Evolutionary conservation across 2,888 invertebrate species (phyloP), one percentile per base, ranked within the genome.

Genomic region (Drosophila meridionalis): DNA sequence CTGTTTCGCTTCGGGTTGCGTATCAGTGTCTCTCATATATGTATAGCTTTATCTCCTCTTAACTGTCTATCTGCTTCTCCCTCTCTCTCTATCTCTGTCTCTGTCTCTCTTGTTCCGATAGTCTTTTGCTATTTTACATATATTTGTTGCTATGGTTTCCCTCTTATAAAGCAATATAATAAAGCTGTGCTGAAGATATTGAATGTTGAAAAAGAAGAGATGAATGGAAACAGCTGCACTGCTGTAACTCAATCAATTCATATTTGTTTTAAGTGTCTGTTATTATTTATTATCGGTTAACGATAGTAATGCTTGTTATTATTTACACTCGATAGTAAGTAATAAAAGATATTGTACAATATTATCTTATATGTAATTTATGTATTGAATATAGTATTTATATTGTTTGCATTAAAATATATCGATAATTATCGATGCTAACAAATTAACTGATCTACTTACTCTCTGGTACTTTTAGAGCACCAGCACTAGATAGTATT

Each of bases 11-110:
- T 30, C 14, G 26, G 8, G 32, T 5, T 45, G 34, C 26, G 34
- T 58, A 45, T 38, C 50, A 56, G 36, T 34, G 45, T 48, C 42
- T 38, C 36, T 4, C 67, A 55, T 52, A 45, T 47, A 63, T 47
- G 26, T 7, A 63, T 34, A 12, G 20, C 58, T 45, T 47, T 45
- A 36, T 45, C 36, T 36, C 5, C 45, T 36, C 58, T 26, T 28
- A 26, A 8, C 34, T 20, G 34, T 34, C 34, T 14, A 8, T 58
- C 34, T 8, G 5, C 3, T 12, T 14, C 14, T 11, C 32, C 26
- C 28, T 3, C 9, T 4, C 43, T 4, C 40, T 4, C 11, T 12
- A 26, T 26, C 14, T 14, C 3, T 3, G 26, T 28, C 1, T 28
- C 2, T 2, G 26, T 26, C 28, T 28, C 28, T 14, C 12, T 28